phyloP scores from a whole-genome alignment of 2,113 vertebrate species.

The Blennius ocellaris region DNA sequence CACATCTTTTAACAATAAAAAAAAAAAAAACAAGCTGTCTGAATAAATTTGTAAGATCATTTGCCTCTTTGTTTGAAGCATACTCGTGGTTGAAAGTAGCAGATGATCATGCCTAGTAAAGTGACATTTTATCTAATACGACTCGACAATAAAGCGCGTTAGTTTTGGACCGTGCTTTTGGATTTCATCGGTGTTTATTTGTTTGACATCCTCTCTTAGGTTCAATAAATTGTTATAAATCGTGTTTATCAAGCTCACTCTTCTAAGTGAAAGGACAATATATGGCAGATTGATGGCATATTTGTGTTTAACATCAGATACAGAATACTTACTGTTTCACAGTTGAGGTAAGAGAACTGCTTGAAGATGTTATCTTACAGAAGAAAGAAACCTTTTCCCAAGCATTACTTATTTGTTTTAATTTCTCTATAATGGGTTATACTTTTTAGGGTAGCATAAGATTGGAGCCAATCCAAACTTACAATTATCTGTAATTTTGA shows the following conservation, averaged over 20 bases:
- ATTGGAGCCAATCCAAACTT: too few species aligned
- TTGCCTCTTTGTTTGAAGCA: conserved; percentile 11
- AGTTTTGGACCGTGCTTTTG: not conserved
- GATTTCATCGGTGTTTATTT: not conserved
- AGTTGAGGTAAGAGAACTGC: not conserved
- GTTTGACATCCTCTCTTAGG: not conserved
- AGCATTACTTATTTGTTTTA: too few species aligned
- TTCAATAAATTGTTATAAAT: not conserved
- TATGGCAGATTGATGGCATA: not conserved
- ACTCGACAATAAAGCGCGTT: not conserved
- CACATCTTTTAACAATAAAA: conserved; percentile 18
- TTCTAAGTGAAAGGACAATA: not conserved
- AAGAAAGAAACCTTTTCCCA: too few species aligned
- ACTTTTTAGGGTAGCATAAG: too few species aligned
- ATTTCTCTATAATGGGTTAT: too few species aligned
- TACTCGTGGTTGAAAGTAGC: conserved; percentile 10
- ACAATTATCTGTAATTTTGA: too few species aligned
- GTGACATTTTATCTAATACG: not conserved
- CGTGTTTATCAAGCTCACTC: not conserved
- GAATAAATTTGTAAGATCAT: conserved; percentile 13
- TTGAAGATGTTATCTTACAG: not conserved
- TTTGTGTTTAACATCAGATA: not conserved
- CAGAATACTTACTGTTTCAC: not conserved
- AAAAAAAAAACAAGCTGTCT: not conserved
- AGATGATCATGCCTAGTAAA: not conserved